Base-by-base conservation (phyloP, 1,140 invertebrate genomes). In the Zaprionus ornatus region DNA sequence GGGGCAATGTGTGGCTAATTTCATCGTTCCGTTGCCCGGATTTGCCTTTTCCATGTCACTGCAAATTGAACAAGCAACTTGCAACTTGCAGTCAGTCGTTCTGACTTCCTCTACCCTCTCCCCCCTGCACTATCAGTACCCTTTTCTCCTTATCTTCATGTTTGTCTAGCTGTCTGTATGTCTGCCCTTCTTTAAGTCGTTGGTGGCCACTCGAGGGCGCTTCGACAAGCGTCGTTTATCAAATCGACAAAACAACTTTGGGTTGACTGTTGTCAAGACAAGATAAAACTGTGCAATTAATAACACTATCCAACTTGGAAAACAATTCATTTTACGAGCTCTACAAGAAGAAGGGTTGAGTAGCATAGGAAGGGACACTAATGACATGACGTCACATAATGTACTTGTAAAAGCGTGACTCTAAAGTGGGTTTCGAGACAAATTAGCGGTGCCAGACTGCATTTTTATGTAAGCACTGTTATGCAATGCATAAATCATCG, bases 41-140 rank as follows among this genome's bases (percentile, higher is more conserved):
- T 23, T 6, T 50, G 73, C 73, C 73, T 71, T 59, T 75, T 75
- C 19, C 67, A 50, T 75, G 73, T 75, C 32, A 12, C 42, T n/a
- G 66, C 42, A 71, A 75, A 75, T 75, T 70, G 73, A 40, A 71
- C 63, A 73, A 73, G 63, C 65, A 45, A 17, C 62, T 56, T 52
- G 54, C 62, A 64, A 64, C 25, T 50, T 55, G 61, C 25, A 17
- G 23, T 21, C 10, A 45, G 37, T n/a, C 35, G 21, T 25, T 48
- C 12, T 21, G 6, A 27, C 21, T 55, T 17, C 23, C 19, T 29
- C n/a, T 35, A 13, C 35, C 57, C 3, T 13, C 13, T 2, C 4
- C 9, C 57, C 9, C 12, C 13, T 3, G 0, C 29, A 9, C 27
- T 29, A 7, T 9, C 9, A 9, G 29, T 29, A 6, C 4, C 1